These are phyloP conservation scores for Meloidogyne floridensis DNA, from an alignment of 1,140 invertebrate genomes.

Conservation along the genomic window DNA sequence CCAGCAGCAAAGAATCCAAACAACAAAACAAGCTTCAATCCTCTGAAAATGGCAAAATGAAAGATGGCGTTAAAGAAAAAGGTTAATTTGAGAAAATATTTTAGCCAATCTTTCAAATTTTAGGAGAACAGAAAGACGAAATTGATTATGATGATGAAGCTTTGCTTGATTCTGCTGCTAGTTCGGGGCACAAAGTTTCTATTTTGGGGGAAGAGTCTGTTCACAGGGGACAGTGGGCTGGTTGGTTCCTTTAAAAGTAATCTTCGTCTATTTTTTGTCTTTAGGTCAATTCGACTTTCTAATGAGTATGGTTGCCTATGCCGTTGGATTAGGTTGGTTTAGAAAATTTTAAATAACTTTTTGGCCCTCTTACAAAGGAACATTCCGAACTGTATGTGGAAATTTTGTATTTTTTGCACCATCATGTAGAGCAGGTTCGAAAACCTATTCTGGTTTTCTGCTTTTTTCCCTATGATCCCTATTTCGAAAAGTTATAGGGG, in stretches of 20 bases:
- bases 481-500: no score
- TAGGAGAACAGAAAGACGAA: neutral
- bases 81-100: neutral
- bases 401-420: no score
- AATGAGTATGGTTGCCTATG: conserved; percentile 76
- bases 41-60: neutral
- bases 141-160: conserved; percentile 10
- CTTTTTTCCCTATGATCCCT: no score
- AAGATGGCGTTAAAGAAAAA: neutral
- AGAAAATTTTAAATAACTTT: conserved; percentile 5
- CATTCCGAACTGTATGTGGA: no score
- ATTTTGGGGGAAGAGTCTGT: conserved; percentile 47
- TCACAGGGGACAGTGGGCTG: conserved; percentile 57
- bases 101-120: neutral
- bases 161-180: neutral
- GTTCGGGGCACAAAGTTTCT: conserved; percentile 44
- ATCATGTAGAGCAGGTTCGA: no score
- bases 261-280: neutral
- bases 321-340: conserved; percentile 76
- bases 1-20: neutral
- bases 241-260: neutral
- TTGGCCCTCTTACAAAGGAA: no score
- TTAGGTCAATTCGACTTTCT: conserved; percentile 31
- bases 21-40: neutral
- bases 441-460: no score